phyloP scores from a whole-genome alignment of 2,888 invertebrate species.

The Xestia c-nigrum region DNA sequence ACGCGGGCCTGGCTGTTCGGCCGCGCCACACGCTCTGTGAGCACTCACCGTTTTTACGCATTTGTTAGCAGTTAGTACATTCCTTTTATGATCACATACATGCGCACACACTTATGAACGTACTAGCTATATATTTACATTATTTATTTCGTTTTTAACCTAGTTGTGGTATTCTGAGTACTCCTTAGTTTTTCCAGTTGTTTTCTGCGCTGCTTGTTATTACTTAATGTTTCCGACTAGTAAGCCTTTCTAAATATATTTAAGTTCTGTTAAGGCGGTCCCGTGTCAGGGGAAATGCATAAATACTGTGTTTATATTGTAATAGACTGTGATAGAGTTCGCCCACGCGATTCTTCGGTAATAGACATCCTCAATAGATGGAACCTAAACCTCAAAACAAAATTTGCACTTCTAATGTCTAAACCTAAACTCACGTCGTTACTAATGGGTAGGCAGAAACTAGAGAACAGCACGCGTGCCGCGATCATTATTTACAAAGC shows the following conservation, averaged over 20 bases:
- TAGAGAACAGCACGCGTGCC: not conserved
- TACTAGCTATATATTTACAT: slow-evolving; percentile 8
- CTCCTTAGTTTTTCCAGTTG: not conserved
- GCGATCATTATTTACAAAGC: not conserved
- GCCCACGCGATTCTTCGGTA: slow-evolving; percentile 49
- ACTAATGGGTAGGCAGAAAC: not conserved
- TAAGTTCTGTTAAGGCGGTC: slow-evolving; percentile 14
- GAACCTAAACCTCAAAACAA: slow-evolving; percentile 12
- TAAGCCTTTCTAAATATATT: slow-evolving; percentile 39
- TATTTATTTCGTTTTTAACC: slow-evolving; percentile 24
- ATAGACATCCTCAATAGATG: slow-evolving; percentile 46
- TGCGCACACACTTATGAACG: slow-evolving; percentile 13
- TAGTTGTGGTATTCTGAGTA: slow-evolving; percentile 10
- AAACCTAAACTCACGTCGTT: not conserved
- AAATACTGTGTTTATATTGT: slow-evolving; percentile 52
- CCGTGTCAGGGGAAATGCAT: slow-evolving; percentile 42
- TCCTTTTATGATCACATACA: slow-evolving; percentile 28
- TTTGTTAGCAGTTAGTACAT: slow-evolving; percentile 34
- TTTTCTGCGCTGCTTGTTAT: slow-evolving; percentile 14
- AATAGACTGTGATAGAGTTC: slow-evolving; percentile 45
- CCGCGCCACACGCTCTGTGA: slow-evolving; percentile 45
- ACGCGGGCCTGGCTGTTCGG: slow-evolving; percentile 24
- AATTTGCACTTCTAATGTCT: not conserved
- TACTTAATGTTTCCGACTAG: not conserved
- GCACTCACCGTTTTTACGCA: slow-evolving; percentile 33